Evolutionary conservation across 2,113 vertebrate genomes (phyloP).

Genomic region (Cacatua alba): DNA sequence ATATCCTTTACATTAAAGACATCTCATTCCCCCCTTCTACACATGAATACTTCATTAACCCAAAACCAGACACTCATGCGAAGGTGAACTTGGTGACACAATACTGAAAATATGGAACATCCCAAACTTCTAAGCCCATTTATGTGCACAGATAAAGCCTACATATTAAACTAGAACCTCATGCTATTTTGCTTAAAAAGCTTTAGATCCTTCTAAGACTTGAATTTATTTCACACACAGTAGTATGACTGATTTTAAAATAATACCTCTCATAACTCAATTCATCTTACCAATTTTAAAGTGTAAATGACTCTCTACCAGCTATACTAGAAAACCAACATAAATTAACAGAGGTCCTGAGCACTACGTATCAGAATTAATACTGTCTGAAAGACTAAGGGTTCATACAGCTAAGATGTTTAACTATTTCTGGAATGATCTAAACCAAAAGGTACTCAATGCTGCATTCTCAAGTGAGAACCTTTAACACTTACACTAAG

Average conservation of each 20-base stretch:
- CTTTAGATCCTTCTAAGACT: not conserved
- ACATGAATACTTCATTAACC: not conserved
- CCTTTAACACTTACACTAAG: not conserved
- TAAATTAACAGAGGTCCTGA: not conserved
- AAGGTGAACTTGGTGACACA: not conserved
- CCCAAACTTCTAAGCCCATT: not conserved
- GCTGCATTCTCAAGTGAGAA: not conserved
- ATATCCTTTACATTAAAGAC: not conserved
- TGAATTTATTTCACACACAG: not conserved
- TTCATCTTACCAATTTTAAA: not conserved
- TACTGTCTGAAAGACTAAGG: not conserved
- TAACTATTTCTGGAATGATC: not conserved
- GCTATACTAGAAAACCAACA: not conserved
- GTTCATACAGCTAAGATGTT: not conserved
- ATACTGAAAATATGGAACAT: not conserved
- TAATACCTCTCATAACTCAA: not conserved
- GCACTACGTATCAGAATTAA: not conserved
- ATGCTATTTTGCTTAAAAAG: not conserved
- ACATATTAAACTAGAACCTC: not conserved
- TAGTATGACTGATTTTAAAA: not conserved
- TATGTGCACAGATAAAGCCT: not conserved
- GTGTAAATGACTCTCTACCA: not conserved
- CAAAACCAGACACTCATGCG: not conserved
- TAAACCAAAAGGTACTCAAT: not conserved
- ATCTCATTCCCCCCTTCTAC: not conserved